Evolutionary conservation across 2,888 invertebrate genomes (phyloP).

Genomic region (Teinopalpus imperialis): DNA sequence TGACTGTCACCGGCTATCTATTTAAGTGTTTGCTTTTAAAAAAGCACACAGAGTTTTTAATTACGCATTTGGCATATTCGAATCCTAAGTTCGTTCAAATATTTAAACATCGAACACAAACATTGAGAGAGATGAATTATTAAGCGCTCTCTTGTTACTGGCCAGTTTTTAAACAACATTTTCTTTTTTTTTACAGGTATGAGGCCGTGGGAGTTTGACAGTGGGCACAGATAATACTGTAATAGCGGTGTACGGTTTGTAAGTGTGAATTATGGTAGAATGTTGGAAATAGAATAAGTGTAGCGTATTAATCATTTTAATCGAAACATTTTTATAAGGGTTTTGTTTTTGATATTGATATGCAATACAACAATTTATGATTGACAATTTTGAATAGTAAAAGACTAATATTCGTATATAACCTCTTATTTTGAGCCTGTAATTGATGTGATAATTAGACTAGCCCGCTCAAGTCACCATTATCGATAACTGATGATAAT

Average conservation of each 20-base stretch:
- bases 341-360: no score
- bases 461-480: no score
- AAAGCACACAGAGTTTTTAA: slow-evolving; percentile 25
- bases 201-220: slow-evolving; percentile 22
- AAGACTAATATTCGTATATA: no score
- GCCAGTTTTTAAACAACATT: slow-evolving; percentile 22
- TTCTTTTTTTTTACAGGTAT: slow-evolving; percentile 28
- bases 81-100: slow-evolving; percentile 27
- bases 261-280: slow-evolving; percentile 11
- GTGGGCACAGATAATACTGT: slow-evolving; percentile 1
- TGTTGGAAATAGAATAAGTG: no score
- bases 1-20: slow-evolving; percentile 23
- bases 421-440: no score
- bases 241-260: not conserved
- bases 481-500: no score
- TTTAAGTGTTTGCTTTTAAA: slow-evolving; percentile 21
- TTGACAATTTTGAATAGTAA: no score
- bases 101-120: slow-evolving; percentile 26
- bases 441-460: no score
- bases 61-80: slow-evolving; percentile 27
- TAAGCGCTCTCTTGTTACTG: slow-evolving; percentile 21
- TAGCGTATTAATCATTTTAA: no score
- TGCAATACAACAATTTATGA: no score
- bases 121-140: slow-evolving; percentile 26
- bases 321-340: no score